Evolutionary conservation across 2,797 vertebrate genomes (phyloP), one percentile per base, ranked within the genome.

Genomic region (Danio aesculapii): DNA sequence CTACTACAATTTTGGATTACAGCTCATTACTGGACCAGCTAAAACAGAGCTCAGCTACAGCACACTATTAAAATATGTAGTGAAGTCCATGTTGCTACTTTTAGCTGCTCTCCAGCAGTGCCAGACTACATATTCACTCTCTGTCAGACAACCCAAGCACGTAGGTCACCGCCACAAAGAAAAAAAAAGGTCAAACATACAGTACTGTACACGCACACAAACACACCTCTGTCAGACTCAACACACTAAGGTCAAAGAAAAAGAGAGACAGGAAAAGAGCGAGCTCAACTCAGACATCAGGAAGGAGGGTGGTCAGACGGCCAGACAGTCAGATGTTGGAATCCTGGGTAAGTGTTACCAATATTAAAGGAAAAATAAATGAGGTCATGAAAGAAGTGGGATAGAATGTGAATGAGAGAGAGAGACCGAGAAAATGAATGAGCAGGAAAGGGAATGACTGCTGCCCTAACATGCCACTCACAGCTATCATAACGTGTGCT

Each of bases 321-420:
- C 64, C 61, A 80, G 85, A 82, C 76, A 80, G 47, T 8, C 63
- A 71, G 66, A 69, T 53, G 6, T 58, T 47, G 68, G 75, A 77
- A 81, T 77, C 53, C 69, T 66, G 75, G 19, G 50, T 76, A 73
- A 83, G 62, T 9, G 44, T 62, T 81, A 71, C 66, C 39, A 68
- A 74, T 46, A 79, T 76, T 66, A 85, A 83, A 82, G 74, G 75
- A 16, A 11, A 84, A 73, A 63, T 86, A 88, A 90, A 89, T 90
- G 87, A 91, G 89, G 90, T 92, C 89, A 92, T 83, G 82, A 80
- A 64, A 58, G 61, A 68, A 6, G 52, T 11, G 43, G 50, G 19
- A 72, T 64, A 79, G 21, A 80, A 72, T 39, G 66, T 14, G 66
- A 50, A 68, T 58, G 66, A 52, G 69, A 55, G 43, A 7, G 19